A percentile compares a stretch with the other conserved stretches of the same genome.
Evolutionary conservation across 2,888 invertebrate species (phyloP).

Genomic region (Neoitamus cyanurus): DNA sequence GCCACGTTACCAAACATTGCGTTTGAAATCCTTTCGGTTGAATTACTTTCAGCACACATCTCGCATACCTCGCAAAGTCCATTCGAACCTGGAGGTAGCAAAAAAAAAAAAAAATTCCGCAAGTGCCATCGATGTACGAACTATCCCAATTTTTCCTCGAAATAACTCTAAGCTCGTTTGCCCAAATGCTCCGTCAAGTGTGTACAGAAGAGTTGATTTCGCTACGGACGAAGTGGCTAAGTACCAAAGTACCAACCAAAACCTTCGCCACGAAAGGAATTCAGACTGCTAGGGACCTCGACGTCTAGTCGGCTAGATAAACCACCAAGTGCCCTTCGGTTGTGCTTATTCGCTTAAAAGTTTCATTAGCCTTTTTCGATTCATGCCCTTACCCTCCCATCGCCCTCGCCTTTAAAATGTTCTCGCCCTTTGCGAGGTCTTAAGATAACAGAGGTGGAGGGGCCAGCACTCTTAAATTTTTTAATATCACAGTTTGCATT

Average conservation of each 20-base stretch:
- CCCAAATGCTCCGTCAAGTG: conserved; percentile 14
- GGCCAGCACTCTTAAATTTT: neutral
- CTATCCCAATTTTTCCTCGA: conserved; percentile 29
- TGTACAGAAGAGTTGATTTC: conserved; percentile 20
- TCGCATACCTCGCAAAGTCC: neutral
- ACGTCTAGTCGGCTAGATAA: neutral
- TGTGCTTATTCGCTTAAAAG: conserved; percentile 1
- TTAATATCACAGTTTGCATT: neutral
- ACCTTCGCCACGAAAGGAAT: neutral
- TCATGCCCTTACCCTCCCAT: neutral
- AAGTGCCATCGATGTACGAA: conserved; percentile 21
- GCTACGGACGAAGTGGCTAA: neutral
- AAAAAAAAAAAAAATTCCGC: neutral
- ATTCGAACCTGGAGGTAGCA: neutral
- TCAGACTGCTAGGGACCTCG: neutral
- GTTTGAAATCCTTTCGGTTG: conserved; percentile 14
- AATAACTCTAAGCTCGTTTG: conserved; percentile 33
- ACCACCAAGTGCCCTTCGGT: conserved; percentile 8
- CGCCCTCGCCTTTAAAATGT: neutral
- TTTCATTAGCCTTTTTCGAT: conserved; percentile 29
- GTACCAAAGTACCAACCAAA: conserved; percentile 1
- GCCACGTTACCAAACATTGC: neutral
- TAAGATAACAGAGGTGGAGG: neutral
- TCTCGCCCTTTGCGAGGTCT: neutral
- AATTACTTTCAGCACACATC: conserved; percentile 28